A percentile compares a stretch with the other conserved stretches of the same genome.
phyloP scores from a whole-genome alignment of 2,888 invertebrate species.

The Drosophila mulleri region DNA sequence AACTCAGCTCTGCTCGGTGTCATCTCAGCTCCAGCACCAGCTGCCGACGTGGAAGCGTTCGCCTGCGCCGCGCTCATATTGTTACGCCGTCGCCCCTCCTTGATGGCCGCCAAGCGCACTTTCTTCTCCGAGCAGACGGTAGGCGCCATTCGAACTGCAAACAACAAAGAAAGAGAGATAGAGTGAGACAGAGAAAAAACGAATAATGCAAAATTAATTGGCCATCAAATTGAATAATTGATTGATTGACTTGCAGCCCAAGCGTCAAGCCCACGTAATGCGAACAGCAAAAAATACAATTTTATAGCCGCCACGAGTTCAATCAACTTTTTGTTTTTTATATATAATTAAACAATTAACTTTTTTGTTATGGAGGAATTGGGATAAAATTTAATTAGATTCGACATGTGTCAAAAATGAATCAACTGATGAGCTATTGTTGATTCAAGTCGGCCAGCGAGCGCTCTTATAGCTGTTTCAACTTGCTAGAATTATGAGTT shows the following conservation, averaged over 20 bases:
- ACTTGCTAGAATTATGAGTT: neutral
- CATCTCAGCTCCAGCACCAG: slow-evolving; percentile 13
- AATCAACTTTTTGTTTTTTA: slow-evolving; percentile 29
- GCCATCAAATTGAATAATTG: slow-evolving; percentile 60
- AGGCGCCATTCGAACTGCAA: slow-evolving; percentile 80
- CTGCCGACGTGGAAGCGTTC: slow-evolving; percentile 8
- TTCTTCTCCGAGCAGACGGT: slow-evolving; percentile 84
- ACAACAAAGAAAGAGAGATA: neutral
- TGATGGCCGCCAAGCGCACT: slow-evolving; percentile 65
- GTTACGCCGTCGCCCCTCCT: slow-evolving; percentile 49
- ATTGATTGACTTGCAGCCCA: slow-evolving; percentile 40
- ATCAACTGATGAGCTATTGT: neutral
- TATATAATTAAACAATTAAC: slow-evolving; percentile 20
- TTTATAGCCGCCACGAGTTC: slow-evolving; percentile 38
- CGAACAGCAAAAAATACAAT: slow-evolving; percentile 19
- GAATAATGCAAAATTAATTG: slow-evolving; percentile 60
- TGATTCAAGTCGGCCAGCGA: neutral
- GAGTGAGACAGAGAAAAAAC: neutral
- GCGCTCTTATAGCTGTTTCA: neutral
- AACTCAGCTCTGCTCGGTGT: slow-evolving; percentile 42
- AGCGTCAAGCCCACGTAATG: slow-evolving; percentile 30
- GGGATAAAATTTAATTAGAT: neutral
- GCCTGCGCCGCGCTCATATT: slow-evolving; percentile 44
- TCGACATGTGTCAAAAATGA: slow-evolving; percentile 6
- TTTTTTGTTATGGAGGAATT: neutral